A percentile compares a stretch with the other conserved stretches of the same genome.
Conservation (phyloP, 2,888 invertebrate genomes). For the Drosophila birchii region DNA sequence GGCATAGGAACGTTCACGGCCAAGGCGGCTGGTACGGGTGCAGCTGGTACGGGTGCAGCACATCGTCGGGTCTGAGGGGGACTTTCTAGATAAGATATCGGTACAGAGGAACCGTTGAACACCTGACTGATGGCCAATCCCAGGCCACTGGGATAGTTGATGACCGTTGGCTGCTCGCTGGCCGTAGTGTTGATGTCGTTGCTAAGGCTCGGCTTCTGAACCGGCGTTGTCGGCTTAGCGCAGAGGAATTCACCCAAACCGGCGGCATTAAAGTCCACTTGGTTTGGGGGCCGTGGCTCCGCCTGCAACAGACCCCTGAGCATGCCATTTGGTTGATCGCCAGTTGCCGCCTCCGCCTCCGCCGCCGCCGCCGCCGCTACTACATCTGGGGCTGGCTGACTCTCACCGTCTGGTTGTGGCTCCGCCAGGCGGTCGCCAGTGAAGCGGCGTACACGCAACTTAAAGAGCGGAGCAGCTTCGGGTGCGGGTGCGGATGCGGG, state of each 20-base stretch:
- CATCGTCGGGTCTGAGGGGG: too few relatives aligned
- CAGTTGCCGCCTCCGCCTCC: background rate
- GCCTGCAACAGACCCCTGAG: slow-evolving; percentile 56
- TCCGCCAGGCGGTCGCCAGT: slow-evolving; percentile 70
- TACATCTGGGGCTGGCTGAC: background rate
- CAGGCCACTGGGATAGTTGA: slow-evolving; percentile 43
- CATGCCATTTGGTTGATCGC: slow-evolving; percentile 14
- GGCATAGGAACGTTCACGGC: background rate
- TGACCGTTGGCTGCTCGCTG: slow-evolving; percentile 12
- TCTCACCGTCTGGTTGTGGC: background rate
- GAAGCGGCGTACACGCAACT: slow-evolving; percentile 76
- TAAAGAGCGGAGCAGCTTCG: slow-evolving; percentile 37
- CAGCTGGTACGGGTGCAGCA: background rate
- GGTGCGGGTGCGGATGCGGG: background rate
- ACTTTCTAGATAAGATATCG: background rate
- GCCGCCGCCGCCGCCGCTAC: background rate
- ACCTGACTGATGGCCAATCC: slow-evolving; percentile 68
- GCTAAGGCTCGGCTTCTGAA: background rate
- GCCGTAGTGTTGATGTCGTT: background rate
- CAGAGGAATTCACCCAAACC: slow-evolving; percentile 46
- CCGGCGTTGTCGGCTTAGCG: slow-evolving; percentile 15
- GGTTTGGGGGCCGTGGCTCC: slow-evolving; percentile 50
- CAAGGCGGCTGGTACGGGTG: background rate
- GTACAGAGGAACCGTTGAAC: slow-evolving; percentile 38
- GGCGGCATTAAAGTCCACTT: slow-evolving; percentile 42